Base-by-base conservation (phyloP, 2,113 vertebrate genomes). In the Ictalurus furcatus region DNA sequence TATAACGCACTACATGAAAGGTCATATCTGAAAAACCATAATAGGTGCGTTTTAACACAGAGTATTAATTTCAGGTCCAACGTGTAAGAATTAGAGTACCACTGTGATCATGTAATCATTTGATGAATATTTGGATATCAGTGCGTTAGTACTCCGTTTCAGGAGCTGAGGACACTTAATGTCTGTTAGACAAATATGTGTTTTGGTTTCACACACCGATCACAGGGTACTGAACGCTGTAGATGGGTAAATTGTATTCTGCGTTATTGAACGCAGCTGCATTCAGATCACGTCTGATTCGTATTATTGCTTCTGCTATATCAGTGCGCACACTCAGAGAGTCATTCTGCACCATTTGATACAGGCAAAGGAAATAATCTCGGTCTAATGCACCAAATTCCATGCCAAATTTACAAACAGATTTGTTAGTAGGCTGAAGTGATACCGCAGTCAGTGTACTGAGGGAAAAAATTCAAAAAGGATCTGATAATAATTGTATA, bases 381-480 rank as follows among this genome's bases (percentile, higher is more conserved):
- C 63, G 59, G 48, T 23, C 65, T 79, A 37, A 56, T 67, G 44
- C 78, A 67, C n/a, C 40, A 52, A 52, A 79, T 87, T 80, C 59
- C 37, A 37, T 21, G 48, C 40, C 74, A 83, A 83, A 67, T 67
- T 81, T 69, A 81, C 61, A 87, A 87, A 87, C 86, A 69, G 86
- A 84, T 88, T 84, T 88, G 69, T 40, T 74, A 61, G 79, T 88
- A 76, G 87, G 87, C 63, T 76, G 81, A 69, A 88, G 87, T 83
- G 87, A 82, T 37, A 63, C 81, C n/a, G 54, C 52, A 59, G 69
- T 88, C 81, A 25, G 61, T 88, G 86, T 81, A 63, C 69, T 59
- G 28, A 34, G 81, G 54, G 48, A 52, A 61, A 40, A 23, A 61
- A 30, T 48, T 59, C 69, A 28, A 34, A 58, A 88, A 88, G 83